These are phyloP conservation scores for Istiophorus platypterus DNA, from an alignment of 2,113 vertebrate genomes.

Conservation along the genomic window DNA sequence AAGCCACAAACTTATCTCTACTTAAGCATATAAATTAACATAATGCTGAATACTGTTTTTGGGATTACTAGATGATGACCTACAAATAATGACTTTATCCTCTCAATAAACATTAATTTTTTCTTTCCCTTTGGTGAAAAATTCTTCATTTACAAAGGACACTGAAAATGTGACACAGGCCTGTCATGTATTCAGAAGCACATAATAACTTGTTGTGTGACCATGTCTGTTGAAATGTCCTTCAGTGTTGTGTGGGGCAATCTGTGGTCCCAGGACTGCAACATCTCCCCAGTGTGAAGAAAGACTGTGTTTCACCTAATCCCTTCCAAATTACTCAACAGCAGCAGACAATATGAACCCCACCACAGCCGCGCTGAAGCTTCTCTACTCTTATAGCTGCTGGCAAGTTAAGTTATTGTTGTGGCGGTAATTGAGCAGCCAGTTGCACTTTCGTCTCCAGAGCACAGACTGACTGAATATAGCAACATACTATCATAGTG, in stretches of 20 bases:
- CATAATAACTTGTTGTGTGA: slow-evolving; percentile 66
- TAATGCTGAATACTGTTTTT: no score
- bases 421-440: neutral
- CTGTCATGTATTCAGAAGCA: slow-evolving; percentile 17
- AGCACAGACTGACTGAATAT: neutral
- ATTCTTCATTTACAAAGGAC: neutral
- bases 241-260: slow-evolving; percentile 81
- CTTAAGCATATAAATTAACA: neutral
- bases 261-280: slow-evolving; percentile 86
- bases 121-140: neutral
- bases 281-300: slow-evolving; percentile 85
- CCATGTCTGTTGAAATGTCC: slow-evolving; percentile 83
- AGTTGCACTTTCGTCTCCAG: neutral
- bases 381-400: neutral
- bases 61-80: neutral
- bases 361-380: slow-evolving; percentile 25
- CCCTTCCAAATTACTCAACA: slow-evolving; percentile 80
- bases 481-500: neutral
- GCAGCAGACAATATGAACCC: slow-evolving; percentile 53
- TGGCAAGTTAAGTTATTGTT: neutral
- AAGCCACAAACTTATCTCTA: neutral
- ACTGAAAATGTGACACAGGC: slow-evolving; percentile 40
- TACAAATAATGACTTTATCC: neutral
- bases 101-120: neutral
- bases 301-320: slow-evolving; percentile 84